Evolutionary conservation across 2,888 invertebrate genomes (phyloP).

Genomic region (Corbicula japonica): DNA sequence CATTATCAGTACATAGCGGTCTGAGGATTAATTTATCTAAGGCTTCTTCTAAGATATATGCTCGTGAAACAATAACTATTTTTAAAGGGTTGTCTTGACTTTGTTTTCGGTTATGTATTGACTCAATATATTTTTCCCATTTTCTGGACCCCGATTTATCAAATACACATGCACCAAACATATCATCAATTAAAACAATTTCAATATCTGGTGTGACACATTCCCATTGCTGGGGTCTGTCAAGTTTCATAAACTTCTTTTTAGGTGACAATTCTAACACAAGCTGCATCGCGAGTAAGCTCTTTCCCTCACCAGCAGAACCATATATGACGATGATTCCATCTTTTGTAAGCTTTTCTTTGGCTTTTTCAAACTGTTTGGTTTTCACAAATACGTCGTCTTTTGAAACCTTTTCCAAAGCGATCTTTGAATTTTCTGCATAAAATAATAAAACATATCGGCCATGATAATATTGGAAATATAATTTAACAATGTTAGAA

Average conservation of each 20-base stretch:
- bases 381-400: neutral
- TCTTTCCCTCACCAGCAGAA: constrained; percentile 3
- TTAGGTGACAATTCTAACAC: neutral
- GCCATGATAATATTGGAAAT: too few species aligned
- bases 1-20: neutral
- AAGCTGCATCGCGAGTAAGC: neutral
- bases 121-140: neutral
- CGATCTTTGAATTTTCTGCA: neutral
- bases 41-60: neutral
- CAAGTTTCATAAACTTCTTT: neutral
- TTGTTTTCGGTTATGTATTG: neutral
- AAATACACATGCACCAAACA: neutral
- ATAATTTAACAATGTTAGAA: too few species aligned
- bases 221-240: neutral
- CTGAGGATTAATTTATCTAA: neutral
- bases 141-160: neutral
- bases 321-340: neutral
- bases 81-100: neutral
- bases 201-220: neutral
- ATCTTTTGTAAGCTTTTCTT: neutral
- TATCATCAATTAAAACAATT: constrained; percentile 5
- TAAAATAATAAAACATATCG: too few species aligned
- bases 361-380: neutral
- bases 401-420: neutral
- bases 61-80: neutral